Percentiles rank a stretch among this genome's conserved stretches.
These are phyloP conservation scores for Lasioglossum lativentre DNA, from an alignment of 2,888 invertebrate genomes.

Conservation along the genomic window DNA sequence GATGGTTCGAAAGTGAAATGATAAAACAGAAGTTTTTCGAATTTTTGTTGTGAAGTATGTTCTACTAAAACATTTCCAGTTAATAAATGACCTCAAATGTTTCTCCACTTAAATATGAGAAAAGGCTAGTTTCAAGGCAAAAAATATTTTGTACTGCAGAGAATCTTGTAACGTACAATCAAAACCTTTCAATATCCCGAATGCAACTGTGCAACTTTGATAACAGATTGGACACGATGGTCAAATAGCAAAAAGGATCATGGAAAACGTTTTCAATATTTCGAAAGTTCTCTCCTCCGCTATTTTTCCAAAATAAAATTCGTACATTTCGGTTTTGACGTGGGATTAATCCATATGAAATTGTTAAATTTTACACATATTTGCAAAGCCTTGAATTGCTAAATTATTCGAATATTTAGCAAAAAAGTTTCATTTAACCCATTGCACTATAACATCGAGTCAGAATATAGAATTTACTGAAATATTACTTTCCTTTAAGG, in stretches of 20 bases:
- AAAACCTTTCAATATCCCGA: conserved; percentile 28
- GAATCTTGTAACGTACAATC: conserved; percentile 16
- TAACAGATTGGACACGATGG: conserved; percentile 43
- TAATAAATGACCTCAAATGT: not conserved
- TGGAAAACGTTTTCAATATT: conserved; percentile 26
- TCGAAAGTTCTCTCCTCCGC: conserved; percentile 9
- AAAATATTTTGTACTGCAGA: not conserved
- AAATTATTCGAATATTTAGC: not conserved
- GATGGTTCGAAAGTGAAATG: not conserved
- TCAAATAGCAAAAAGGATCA: conserved; percentile 32
- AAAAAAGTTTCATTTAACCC: not conserved
- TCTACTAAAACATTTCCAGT: not conserved
- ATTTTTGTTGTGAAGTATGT: not conserved
- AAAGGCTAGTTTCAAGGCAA: not conserved
- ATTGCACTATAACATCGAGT: no score
- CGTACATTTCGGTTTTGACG: not conserved
- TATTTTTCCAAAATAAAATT: conserved; percentile 12
- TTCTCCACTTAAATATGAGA: not conserved
- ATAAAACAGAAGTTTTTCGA: not conserved
- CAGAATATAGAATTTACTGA: no score
- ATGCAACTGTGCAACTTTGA: conserved; percentile 51
- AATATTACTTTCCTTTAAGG: not conserved
- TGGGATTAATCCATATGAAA: not conserved
- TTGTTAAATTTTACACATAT: not conserved
- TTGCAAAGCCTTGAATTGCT: not conserved